phyloP scores from a whole-genome alignment of 2,113 vertebrate species.

The Parotia lawesii region DNA sequence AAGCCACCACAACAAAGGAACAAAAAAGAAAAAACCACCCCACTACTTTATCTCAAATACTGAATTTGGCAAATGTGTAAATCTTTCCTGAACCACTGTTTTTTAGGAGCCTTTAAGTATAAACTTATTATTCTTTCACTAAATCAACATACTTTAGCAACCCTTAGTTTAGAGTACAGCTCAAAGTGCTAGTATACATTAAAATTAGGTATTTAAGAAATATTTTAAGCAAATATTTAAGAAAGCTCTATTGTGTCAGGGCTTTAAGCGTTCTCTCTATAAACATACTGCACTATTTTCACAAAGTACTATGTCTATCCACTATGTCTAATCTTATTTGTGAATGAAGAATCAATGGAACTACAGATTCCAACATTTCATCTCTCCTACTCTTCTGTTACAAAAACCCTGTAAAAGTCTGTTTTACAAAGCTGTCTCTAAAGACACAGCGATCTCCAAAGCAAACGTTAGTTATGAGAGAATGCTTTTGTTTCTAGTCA shows the following conservation, averaged over 20 bases:
- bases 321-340: neutral
- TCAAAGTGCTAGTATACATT: neutral
- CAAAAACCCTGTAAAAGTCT: neutral
- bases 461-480: neutral
- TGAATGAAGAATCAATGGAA: neutral
- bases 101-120: neutral
- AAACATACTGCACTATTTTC: neutral
- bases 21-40: neutral
- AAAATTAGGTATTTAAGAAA: neutral
- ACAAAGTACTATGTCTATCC: neutral
- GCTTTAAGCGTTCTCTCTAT: neutral
- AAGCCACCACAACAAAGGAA: slow-evolving; percentile 58
- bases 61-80: neutral
- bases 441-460: slow-evolving; percentile 6
- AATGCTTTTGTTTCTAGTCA: slow-evolving; percentile 19
- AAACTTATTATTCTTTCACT: neutral
- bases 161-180: slow-evolving; percentile 24
- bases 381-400: neutral
- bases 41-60: neutral
- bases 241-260: neutral
- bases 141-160: slow-evolving; percentile 14
- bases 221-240: neutral
- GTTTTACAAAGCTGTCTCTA: neutral
- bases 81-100: neutral
- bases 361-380: neutral